Evolutionary conservation across 2,888 invertebrate genomes (phyloP).

Genomic region (Chromoteleia sp.): DNA sequence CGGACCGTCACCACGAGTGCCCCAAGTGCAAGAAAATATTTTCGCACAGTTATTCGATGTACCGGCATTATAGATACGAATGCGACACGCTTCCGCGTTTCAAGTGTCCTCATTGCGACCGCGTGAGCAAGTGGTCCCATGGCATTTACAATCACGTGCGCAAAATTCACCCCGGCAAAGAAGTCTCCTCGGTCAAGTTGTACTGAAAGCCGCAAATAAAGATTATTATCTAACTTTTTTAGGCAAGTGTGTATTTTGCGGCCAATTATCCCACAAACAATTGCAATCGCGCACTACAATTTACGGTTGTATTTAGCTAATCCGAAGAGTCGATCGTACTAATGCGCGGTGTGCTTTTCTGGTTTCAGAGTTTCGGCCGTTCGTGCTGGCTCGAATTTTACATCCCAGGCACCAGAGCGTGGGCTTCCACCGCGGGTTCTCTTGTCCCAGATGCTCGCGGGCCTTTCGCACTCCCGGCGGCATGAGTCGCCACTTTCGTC

Average conservation of each 20-base stretch:
- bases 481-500: slow-evolving; percentile 77
- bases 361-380: slow-evolving; percentile 76
- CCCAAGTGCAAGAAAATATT: slow-evolving; percentile 80
- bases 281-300: slow-evolving; percentile 3
- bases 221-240: slow-evolving; percentile 28
- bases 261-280: slow-evolving; percentile 26
- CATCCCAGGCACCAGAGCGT: slow-evolving; percentile 13
- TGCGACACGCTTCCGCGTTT: slow-evolving; percentile 82
- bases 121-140: slow-evolving; percentile 82
- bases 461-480: slow-evolving; percentile 76
- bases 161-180: slow-evolving; percentile 77
- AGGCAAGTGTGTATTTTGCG: slow-evolving; percentile 48
- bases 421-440: slow-evolving; percentile 70
- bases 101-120: slow-evolving; percentile 81
- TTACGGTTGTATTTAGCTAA: slow-evolving; percentile 13
- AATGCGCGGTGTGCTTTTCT: slow-evolving; percentile 68
- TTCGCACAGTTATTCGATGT: slow-evolving; percentile 81
- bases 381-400: slow-evolving; percentile 55
- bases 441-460: slow-evolving; percentile 77
- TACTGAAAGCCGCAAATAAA: slow-evolving; percentile 72
- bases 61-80: slow-evolving; percentile 83
- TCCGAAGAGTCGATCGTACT: slow-evolving; percentile 4
- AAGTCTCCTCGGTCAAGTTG: slow-evolving; percentile 77
- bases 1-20: slow-evolving; percentile 73
- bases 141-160: slow-evolving; percentile 81